Evolutionary conservation across 2,888 invertebrate genomes (phyloP), one percentile per base, ranked within the genome.

Genomic region (Myopa tessellatipennis): DNA sequence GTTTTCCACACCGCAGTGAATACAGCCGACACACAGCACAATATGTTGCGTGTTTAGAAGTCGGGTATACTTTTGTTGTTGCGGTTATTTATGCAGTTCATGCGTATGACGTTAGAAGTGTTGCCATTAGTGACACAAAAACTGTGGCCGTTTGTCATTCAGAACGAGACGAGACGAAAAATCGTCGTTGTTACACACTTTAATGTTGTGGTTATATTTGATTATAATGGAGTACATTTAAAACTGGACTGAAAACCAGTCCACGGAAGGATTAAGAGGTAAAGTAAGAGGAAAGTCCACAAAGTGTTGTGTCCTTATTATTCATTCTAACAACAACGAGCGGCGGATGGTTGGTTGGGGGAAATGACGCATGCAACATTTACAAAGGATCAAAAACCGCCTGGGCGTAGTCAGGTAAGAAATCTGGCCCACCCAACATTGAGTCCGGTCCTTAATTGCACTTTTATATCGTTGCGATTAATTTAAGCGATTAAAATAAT

Each of bases 401-500:
- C 45, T 45, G 45, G 45, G 45, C 45, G 45, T 45, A 6, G 45
- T 10, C 45, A 45, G 10, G 3, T 10, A 45, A 1, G 6, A 45
- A 45, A 45, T 8, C 6, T 45, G 45, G 45, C 45, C 26, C 45
- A 10, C 58, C 58, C 5, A n/a, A 12, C 58, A 58, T 58, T 10
- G 12, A 58, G 45, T 45, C 45, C 7, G 10, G 45, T 12, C 55
- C n/a, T 67, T 65, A 68, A 68, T 34, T 70, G 61, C 67, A 67
- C 40, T 16, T 61, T 61, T 16, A 14, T 40, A 76, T 70, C 10
- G 55, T 50, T 58, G 26, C 70, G 50, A 76, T 70, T 69, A 61
- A 69, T 76, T 61, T 45, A 26, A 70, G 36, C 36, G 61, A 63
- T 69, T 61, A 63, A 69, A 67, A 45, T 55, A 76, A 76, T 60